These are phyloP conservation scores for Oasisia sp. DNA, from an alignment of 2,888 invertebrate species.

Conservation along the genomic window DNA sequence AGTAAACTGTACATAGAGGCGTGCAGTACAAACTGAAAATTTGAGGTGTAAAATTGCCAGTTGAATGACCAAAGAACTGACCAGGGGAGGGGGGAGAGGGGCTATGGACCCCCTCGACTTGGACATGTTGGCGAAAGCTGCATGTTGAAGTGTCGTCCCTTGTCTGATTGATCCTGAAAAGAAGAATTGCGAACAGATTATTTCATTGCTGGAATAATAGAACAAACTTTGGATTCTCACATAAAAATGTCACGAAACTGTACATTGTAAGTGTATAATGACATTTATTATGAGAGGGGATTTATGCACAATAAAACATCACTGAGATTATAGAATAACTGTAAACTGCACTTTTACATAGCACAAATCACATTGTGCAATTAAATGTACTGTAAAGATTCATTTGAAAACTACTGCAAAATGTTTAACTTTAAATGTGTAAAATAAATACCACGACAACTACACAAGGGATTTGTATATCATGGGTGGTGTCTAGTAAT, in stretches of 20 bases:
- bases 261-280: too few species aligned
- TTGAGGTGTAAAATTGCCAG: background rate
- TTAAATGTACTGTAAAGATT: too few species aligned
- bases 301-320: background rate
- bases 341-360: background rate
- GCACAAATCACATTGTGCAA: background rate
- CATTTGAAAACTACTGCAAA: too few species aligned
- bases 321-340: background rate
- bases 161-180: background rate
- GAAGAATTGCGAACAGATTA: background rate
- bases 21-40: background rate
- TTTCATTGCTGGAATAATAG: too few species aligned
- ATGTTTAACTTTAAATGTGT: too few species aligned
- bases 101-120: slow-evolving; percentile 20
- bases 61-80: slow-evolving; percentile 40
- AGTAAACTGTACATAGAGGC: background rate
- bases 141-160: background rate
- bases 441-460: too few species aligned
- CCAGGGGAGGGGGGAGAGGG: slow-evolving; percentile 56
- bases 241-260: too few species aligned
- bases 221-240: too few species aligned
- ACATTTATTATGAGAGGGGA: too few species aligned
- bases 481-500: too few species aligned
- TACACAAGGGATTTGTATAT: too few species aligned
- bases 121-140: slow-evolving; percentile 20